Evolutionary conservation across 1,140 invertebrate species (phyloP), one percentile per base, ranked within the genome.

Genomic region (Paraescarpia echinospica): DNA sequence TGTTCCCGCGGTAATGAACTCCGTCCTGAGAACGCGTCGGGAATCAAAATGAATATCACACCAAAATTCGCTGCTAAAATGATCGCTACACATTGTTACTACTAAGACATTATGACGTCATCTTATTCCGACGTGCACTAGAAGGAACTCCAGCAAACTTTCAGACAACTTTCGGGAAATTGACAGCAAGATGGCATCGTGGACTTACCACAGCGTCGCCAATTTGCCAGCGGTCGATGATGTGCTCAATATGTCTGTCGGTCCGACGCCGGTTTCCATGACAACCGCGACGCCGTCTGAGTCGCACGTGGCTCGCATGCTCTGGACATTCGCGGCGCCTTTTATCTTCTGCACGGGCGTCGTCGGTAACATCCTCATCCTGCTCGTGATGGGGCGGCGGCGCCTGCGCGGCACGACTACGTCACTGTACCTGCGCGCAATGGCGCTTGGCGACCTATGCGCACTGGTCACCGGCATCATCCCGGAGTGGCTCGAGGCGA

Each of bases 321-420:
- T 93, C 14, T 93, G 93, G 93, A n/a, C 92, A 33, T 90, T 93
- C 92, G 41, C 89, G 27, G 93, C 89, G 35, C 93, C 93, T 14
- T 41, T 93, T 35, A 91, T 93, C 33, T 93, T 93, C 90, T 34
- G 92, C 89, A 91, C 91, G 33, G 93, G 93, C 33, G 59, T 93
- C 2, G 51, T 88, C 51, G 93, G 93, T 8, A 93, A 93, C 92
- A 91, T 91, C 33, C 89, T 93, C 35, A 89, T 93, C 9, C 91
- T 93, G 14, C 27, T 92, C 41, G 92, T 93, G 27, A 93, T 93
- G 93, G 51, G 92, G 0, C 88, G 91, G 35, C 88, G 88, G 31
- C 89, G 89, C 35, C 91, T 93, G 93, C 34, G 89, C 33, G 93
- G 93, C 1, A 93, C 93, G 18, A 92, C 93, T 8, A 92, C 93